A percentile compares a stretch with the other conserved stretches of the same genome.
Conservation (phyloP, 2,888 invertebrate genomes). For the Lochmaea crataegi region DNA sequence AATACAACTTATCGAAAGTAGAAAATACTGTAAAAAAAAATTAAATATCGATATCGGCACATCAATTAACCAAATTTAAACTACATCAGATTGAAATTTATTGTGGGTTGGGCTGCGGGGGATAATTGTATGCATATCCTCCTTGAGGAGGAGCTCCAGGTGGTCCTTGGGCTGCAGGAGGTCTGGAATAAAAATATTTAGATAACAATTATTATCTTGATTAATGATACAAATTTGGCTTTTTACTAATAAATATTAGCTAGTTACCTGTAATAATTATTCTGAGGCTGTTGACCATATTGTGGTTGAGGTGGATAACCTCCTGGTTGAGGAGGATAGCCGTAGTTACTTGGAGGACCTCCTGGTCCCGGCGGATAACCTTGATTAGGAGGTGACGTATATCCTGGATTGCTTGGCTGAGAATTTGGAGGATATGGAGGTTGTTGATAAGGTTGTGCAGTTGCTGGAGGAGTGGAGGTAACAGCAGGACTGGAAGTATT, state of each 20-base stretch:
- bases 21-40: not conserved
- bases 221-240: too few species aligned
- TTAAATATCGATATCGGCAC: not conserved
- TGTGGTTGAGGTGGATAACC: slow-evolving; percentile 71
- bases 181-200: slow-evolving; percentile 69
- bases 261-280: slow-evolving; percentile 70
- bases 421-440: slow-evolving; percentile 66
- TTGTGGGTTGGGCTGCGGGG: slow-evolving; percentile 76
- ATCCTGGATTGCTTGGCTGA: slow-evolving; percentile 63
- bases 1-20: not conserved
- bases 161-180: slow-evolving; percentile 77
- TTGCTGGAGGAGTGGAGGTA: slow-evolving; percentile 66
- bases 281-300: slow-evolving; percentile 71
- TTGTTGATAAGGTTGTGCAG: slow-evolving; percentile 68
- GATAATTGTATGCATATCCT: slow-evolving; percentile 81
- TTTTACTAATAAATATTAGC: not conserved
- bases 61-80: slow-evolving; percentile 13
- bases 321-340: slow-evolving; percentile 72
- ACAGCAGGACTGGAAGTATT: slow-evolving; percentile 66
- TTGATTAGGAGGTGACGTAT: slow-evolving; percentile 45
- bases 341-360: slow-evolving; percentile 60
- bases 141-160: slow-evolving; percentile 74
- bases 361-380: slow-evolving; percentile 52
- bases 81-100: slow-evolving; percentile 57
- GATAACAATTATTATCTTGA: not conserved